Percentiles rank a stretch among this genome's conserved stretches.
Conservation (phyloP, 2,888 invertebrate species). For the Ophion obscuratus region DNA sequence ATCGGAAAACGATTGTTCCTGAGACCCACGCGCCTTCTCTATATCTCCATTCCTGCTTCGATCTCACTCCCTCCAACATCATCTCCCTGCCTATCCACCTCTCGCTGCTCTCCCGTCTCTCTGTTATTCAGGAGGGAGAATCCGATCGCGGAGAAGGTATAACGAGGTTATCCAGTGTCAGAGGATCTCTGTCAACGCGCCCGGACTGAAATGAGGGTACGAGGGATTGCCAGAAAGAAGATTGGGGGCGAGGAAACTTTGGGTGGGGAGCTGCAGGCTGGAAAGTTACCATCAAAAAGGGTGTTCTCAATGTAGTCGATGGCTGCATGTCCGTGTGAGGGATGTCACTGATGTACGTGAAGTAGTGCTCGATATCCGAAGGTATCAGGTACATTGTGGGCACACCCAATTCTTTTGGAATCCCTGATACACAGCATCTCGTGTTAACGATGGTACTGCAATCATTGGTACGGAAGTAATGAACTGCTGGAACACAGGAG, state of each 20-base stretch:
- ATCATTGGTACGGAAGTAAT: too few species aligned
- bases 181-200: constrained; percentile 46
- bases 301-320: not conserved
- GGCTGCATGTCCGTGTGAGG: not conserved
- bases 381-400: too few species aligned
- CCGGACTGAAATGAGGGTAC: constrained; percentile 10
- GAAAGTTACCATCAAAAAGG: not conserved
- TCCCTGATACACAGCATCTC: too few species aligned
- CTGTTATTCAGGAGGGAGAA: constrained; percentile 17
- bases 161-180: constrained; percentile 62
- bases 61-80: not conserved
- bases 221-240: constrained; percentile 28
- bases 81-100: not conserved
- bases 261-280: not conserved
- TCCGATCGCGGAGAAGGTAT: constrained; percentile 46
- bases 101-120: not conserved
- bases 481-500: too few species aligned
- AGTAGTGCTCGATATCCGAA: too few species aligned
- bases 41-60: constrained; percentile 9
- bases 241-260: not conserved
- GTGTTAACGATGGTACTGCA: too few species aligned
- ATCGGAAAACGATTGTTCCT: constrained; percentile 66
- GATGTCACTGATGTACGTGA: not conserved
- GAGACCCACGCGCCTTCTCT: constrained; percentile 8
- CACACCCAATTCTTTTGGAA: too few species aligned